Conservation (phyloP, 2,113 vertebrate genomes). For the Epinephelus cyanopodus region DNA sequence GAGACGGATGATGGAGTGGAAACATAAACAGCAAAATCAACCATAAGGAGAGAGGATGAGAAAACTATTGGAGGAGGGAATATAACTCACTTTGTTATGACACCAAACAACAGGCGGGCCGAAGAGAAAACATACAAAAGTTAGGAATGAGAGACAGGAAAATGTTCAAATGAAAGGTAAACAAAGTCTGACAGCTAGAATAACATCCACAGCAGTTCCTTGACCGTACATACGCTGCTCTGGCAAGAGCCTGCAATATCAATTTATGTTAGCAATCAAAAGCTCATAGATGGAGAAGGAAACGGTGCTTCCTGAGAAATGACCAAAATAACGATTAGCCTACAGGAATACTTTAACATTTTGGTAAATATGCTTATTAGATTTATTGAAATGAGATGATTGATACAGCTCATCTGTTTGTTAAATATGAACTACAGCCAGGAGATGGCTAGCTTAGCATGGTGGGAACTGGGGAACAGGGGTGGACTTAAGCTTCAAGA, state of each 20-base stretch:
- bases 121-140: conserved; percentile 83
- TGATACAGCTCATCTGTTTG: background rate
- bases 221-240: conserved; percentile 56
- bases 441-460: background rate
- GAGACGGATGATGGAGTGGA: conserved; percentile 65
- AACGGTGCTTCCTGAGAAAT: conserved; percentile 60
- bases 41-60: conserved; percentile 62
- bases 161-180: conserved; percentile 84
- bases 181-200: conserved; percentile 83
- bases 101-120: conserved; percentile 83
- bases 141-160: conserved; percentile 83
- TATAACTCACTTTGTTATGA: conserved; percentile 83
- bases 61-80: conserved; percentile 64
- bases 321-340: conserved; percentile 1
- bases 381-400: conserved; percentile 12
- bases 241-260: conserved; percentile 67
- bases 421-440: background rate
- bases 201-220: conserved; percentile 79
- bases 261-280: conserved; percentile 81
- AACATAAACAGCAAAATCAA: conserved; percentile 74
- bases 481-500: too few species aligned
- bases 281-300: conserved; percentile 56
- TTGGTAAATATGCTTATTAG: background rate
- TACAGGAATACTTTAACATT: conserved; percentile 11
- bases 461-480: background rate